Percentiles rank a stretch among this genome's conserved stretches.
Evolutionary conservation across 2,113 vertebrate genomes (phyloP).

Genomic region (Thalassoma bifasciatum): DNA sequence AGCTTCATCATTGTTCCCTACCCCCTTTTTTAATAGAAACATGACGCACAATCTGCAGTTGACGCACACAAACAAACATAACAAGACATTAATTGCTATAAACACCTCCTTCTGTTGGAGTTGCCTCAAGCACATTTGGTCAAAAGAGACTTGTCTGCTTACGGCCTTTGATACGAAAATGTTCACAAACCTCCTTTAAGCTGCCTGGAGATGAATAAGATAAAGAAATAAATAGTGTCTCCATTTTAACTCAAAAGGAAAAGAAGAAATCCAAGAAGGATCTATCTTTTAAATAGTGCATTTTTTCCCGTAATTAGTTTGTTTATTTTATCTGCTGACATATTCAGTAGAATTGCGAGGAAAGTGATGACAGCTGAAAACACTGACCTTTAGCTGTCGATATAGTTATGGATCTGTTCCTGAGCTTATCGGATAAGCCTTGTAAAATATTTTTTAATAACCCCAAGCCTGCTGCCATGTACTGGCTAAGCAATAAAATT

Average conservation of each 20-base stretch:
- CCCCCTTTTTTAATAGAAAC: not conserved
- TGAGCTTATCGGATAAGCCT: slow-evolving; percentile 9
- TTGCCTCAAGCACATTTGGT: not conserved
- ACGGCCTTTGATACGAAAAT: not conserved
- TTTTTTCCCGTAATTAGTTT: no score
- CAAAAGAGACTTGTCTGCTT: not conserved
- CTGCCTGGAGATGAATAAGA: not conserved
- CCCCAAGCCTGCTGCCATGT: slow-evolving; percentile 12
- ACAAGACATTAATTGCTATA: not conserved
- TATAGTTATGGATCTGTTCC: slow-evolving; percentile 1
- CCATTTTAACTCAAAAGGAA: no score
- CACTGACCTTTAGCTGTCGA: slow-evolving; percentile 2
- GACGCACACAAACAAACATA: not conserved
- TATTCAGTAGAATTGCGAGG: not conserved
- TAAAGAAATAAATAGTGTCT: no score
- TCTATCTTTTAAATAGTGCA: no score
- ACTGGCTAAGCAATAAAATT: not conserved
- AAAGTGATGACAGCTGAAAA: not conserved
- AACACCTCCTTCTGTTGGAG: slow-evolving; percentile 5
- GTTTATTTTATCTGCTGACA: not conserved
- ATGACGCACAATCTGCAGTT: not conserved
- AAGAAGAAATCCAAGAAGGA: no score
- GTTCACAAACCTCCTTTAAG: not conserved
- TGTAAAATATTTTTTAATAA: slow-evolving; percentile 7
- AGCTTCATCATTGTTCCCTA: not conserved